These are phyloP conservation scores for Eulemur rufifrons DNA, from an alignment of 2,113 vertebrate species.

Conservation along the genomic window DNA sequence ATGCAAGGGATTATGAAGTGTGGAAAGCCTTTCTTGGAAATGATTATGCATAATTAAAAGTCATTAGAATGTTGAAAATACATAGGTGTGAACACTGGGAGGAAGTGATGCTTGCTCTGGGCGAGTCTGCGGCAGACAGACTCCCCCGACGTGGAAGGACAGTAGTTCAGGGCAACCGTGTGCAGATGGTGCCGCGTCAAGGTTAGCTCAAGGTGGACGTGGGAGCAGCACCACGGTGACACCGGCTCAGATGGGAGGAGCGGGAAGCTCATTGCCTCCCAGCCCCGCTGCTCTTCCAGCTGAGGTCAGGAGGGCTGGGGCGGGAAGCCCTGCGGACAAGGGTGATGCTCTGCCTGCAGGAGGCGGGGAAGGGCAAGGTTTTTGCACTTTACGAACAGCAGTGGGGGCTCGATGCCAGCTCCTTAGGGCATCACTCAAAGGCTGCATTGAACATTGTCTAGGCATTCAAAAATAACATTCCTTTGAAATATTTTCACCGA, in stretches of 20 bases:
- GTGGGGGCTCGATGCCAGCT: accelerated
- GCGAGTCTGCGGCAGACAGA: accelerated
- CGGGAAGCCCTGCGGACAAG: background rate
- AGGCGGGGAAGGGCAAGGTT: accelerated
- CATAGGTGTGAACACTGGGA: background rate
- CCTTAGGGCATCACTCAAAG: background rate
- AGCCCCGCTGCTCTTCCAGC: background rate
- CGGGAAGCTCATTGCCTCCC: background rate
- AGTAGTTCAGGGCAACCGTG: background rate
- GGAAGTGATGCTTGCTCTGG: accelerated
- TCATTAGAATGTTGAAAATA: background rate
- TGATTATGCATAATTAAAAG: conserved; percentile 20
- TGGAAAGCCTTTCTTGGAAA: background rate
- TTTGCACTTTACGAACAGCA: accelerated
- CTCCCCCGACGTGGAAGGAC: background rate
- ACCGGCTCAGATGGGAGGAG: accelerated
- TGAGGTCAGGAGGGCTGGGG: background rate
- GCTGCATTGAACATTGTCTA: accelerated
- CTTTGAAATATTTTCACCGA: background rate
- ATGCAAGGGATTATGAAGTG: background rate
- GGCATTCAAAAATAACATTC: no score
- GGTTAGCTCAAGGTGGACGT: background rate
- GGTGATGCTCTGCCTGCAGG: accelerated
- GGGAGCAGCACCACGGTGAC: accelerated
- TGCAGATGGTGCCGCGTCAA: background rate